A percentile compares a stretch with the other conserved stretches of the same genome.
Conservation (phyloP, 2,888 invertebrate genomes). For the Sphaeridia pumilis region DNA sequence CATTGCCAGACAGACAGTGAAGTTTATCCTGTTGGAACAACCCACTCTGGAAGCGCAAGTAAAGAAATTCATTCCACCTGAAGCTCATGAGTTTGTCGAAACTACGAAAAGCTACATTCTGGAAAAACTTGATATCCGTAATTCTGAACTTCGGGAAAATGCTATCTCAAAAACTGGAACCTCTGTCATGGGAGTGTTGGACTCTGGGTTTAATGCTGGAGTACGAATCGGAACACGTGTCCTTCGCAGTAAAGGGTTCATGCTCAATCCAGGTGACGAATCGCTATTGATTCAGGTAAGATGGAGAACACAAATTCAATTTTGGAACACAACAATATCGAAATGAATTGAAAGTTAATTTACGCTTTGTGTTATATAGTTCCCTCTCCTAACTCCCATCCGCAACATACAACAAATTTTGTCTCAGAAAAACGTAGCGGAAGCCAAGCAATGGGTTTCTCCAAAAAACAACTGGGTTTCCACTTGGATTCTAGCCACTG, state of each 20-base stretch:
- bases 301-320: background rate
- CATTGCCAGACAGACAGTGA: background rate
- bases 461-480: background rate
- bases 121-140: background rate
- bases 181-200: background rate
- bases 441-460: constrained; percentile 4
- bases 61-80: constrained; percentile 4
- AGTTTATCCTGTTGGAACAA: background rate
- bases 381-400: constrained; percentile 6
- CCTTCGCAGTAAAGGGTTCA: constrained; percentile 12
- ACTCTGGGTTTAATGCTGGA: background rate
- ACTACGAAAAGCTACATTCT: constrained; percentile 6
- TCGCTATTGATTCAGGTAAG: constrained; percentile 11
- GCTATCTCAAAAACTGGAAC: background rate
- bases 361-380: background rate
- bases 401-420: constrained; percentile 7
- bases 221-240: background rate
- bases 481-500: too few species aligned
- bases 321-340: background rate
- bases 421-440: background rate
- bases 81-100: constrained; percentile 12
- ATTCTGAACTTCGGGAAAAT: background rate
- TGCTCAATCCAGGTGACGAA: background rate
- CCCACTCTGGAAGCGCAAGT: background rate
- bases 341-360: background rate